Evolutionary conservation across 2,113 vertebrate genomes (phyloP).

Genomic region (Vidua macroura): DNA sequence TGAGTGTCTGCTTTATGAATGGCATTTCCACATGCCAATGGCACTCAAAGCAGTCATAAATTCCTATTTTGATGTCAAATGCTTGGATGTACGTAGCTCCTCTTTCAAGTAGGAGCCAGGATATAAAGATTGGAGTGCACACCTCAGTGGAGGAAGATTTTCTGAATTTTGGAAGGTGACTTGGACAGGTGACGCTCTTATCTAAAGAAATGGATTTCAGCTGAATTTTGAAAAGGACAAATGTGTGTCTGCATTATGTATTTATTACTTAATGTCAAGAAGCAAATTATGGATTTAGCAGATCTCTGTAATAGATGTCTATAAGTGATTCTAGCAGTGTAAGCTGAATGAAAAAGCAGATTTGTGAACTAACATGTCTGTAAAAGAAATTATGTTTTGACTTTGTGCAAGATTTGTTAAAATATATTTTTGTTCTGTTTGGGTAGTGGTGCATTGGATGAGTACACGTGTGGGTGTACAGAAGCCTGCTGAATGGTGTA

Average conservation of each 20-base stretch:
- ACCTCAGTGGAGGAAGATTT: not conserved
- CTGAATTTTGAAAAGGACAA: slow-evolving; percentile 52
- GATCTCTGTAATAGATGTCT: slow-evolving; percentile 31
- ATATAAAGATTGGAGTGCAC: not conserved
- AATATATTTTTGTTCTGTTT: slow-evolving; percentile 51
- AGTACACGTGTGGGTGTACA: slow-evolving; percentile 13
- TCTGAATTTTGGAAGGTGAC: not conserved
- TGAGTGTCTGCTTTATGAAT: not conserved
- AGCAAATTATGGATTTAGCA: slow-evolving; percentile 44
- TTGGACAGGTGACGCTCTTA: slow-evolving; percentile 32
- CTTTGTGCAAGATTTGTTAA: slow-evolving; percentile 43
- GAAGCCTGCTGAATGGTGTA: not conserved
- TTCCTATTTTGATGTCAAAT: not conserved
- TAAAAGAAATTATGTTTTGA: slow-evolving; percentile 37
- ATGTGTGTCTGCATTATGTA: slow-evolving; percentile 37
- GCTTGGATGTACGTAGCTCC: not conserved
- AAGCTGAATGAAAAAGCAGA: slow-evolving; percentile 15
- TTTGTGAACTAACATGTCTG: slow-evolving; percentile 44
- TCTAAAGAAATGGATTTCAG: slow-evolving; percentile 20
- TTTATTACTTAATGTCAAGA: slow-evolving; percentile 62
- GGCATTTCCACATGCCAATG: not conserved
- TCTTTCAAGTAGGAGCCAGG: not conserved
- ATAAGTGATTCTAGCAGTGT: slow-evolving; percentile 5
- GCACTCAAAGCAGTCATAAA: not conserved
- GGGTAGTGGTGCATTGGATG: slow-evolving; percentile 11